phyloP scores from a whole-genome alignment of 2,888 invertebrate species.

The Eupithecia vulgata region DNA sequence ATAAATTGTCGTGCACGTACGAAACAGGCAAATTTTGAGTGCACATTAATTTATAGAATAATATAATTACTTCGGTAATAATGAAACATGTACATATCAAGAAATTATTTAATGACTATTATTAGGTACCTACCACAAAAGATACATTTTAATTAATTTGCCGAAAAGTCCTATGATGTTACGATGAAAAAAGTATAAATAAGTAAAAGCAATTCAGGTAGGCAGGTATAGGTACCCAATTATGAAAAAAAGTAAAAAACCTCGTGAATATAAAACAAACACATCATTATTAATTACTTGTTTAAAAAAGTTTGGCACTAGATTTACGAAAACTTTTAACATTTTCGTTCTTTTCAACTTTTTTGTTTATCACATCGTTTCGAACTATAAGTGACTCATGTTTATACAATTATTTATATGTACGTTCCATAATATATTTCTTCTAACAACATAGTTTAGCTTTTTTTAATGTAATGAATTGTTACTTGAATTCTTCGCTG shows the following conservation, averaged over 20 bases:
- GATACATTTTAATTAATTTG: constrained; percentile 28
- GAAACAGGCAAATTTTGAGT: constrained; percentile 84
- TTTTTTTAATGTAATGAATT: neutral
- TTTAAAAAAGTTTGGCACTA: constrained; percentile 25
- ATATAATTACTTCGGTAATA: constrained; percentile 67
- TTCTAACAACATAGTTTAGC: neutral
- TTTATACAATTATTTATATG: neutral
- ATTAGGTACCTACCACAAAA: constrained; percentile 26
- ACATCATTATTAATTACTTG: neutral
- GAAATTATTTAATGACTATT: constrained; percentile 39
- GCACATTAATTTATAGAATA: constrained; percentile 75
- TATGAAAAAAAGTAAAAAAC: neutral
- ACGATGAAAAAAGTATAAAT: constrained; percentile 5
- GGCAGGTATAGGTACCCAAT: constrained; percentile 9
- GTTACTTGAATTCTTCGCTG: neutral
- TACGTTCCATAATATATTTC: neutral
- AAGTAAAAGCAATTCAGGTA: neutral
- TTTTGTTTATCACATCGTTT: neutral
- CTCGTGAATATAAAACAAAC: neutral
- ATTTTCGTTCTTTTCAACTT: neutral
- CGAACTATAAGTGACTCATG: neutral
- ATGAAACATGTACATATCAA: constrained; percentile 57
- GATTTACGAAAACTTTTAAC: neutral
- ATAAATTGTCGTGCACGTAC: constrained; percentile 84
- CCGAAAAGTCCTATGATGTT: constrained; percentile 47